These are phyloP conservation scores for Apis dorsata DNA, from an alignment of 1,140 invertebrate species.

Conservation along the genomic window DNA sequence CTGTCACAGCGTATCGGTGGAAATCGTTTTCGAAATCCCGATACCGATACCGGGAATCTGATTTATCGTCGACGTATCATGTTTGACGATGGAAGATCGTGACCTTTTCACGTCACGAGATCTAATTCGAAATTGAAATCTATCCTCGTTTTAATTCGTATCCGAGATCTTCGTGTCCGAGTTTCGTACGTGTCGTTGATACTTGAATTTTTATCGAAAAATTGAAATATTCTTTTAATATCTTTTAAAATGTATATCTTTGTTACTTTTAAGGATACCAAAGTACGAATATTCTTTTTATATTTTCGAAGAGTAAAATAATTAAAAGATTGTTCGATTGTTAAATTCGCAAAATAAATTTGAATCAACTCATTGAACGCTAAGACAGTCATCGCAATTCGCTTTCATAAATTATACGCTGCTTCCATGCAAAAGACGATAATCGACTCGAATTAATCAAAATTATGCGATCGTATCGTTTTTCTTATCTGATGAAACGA, in stretches of 20 bases:
- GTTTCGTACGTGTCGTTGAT: neutral
- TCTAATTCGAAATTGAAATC: conserved; percentile 40
- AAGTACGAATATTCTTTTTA: neutral
- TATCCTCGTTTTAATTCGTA: conserved; percentile 15
- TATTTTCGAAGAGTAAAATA: neutral
- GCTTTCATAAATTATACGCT: too few species aligned
- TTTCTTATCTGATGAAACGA: too few species aligned
- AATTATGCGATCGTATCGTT: too few species aligned
- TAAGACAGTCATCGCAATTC: too few species aligned
- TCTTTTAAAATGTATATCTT: too few species aligned
- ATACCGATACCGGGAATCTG: conserved; percentile 27
- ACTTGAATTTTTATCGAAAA: neutral
- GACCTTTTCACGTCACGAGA: conserved; percentile 7
- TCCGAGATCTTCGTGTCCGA: too few species aligned
- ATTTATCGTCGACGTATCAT: conserved; percentile 38
- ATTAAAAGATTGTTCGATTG: too few species aligned
- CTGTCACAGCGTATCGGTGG: neutral
- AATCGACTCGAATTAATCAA: too few species aligned
- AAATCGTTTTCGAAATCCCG: conserved; percentile 5
- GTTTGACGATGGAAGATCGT: neutral
- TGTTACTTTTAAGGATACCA: too few species aligned
- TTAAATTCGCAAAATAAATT: too few species aligned
- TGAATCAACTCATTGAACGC: too few species aligned
- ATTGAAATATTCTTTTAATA: neutral
- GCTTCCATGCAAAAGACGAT: too few species aligned